These are phyloP conservation scores for Platyrinchus mystaceus DNA, from an alignment of 2,797 vertebrate species.

Conservation along the genomic window DNA sequence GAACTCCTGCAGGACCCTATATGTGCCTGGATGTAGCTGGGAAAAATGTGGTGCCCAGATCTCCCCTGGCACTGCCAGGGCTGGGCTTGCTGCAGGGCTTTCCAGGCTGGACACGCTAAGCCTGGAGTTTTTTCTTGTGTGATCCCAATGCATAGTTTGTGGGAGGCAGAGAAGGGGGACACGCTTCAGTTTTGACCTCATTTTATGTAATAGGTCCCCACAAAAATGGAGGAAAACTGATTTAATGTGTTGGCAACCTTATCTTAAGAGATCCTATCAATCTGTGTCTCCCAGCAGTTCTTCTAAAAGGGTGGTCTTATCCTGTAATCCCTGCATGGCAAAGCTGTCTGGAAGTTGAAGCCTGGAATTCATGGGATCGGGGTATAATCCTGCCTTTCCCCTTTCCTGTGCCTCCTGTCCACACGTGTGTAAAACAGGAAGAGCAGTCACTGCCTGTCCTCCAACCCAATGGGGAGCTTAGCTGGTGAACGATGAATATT, in stretches of 20 bases:
- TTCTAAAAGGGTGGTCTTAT: background rate
- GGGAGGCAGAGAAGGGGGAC: background rate
- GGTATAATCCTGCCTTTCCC: background rate
- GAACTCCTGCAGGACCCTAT: background rate
- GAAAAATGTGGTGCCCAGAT: background rate
- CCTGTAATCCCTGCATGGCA: background rate
- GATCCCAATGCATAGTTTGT: background rate
- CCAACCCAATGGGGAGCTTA: background rate
- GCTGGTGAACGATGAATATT: background rate
- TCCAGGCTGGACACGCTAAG: background rate
- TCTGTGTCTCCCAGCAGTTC: background rate
- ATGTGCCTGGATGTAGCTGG: background rate
- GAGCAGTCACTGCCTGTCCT: background rate
- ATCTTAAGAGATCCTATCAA: background rate
- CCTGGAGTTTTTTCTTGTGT: background rate
- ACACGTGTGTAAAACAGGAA: background rate
- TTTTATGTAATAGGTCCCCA: background rate
- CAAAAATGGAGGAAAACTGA: background rate
- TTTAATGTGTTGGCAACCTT: background rate
- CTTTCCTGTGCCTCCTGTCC: background rate
- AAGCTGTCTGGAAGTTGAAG: conserved; percentile 1
- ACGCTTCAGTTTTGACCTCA: fast-evolving
- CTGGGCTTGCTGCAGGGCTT: background rate
- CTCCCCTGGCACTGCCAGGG: background rate
- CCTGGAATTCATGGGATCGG: background rate